Evolutionary conservation across 2,888 invertebrate species (phyloP).

Genomic region (Catocala fraxini): DNA sequence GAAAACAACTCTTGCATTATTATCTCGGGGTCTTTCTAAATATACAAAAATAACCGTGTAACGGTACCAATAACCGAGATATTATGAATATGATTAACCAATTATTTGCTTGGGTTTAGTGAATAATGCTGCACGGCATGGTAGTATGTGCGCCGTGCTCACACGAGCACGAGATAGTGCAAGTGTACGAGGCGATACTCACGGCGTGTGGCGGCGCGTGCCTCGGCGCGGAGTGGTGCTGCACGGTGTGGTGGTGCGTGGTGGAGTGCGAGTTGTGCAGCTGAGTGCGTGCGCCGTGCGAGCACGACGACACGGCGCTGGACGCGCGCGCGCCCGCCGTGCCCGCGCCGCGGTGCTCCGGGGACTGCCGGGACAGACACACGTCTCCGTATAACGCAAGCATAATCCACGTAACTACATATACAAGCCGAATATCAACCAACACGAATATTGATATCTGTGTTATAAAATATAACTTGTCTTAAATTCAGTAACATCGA

Average conservation of each 20-base stretch:
- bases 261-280: conserved; percentile 46
- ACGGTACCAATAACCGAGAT: too few relatives aligned
- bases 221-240: conserved; percentile 15
- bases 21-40: too few relatives aligned
- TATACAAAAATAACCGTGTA: too few relatives aligned
- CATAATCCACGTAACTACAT: too few relatives aligned
- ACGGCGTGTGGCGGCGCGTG: conserved; percentile 2
- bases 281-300: conserved; percentile 71
- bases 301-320: conserved; percentile 70
- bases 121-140: conserved; percentile 25
- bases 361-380: conserved; percentile 60
- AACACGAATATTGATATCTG: too few relatives aligned
- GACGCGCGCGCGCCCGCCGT: conserved; percentile 54
- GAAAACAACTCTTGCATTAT: too few relatives aligned
- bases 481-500: too few relatives aligned
- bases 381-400: too few relatives aligned
- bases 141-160: conserved; percentile 64
- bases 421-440: too few relatives aligned
- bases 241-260: conserved; percentile 26
- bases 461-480: too few relatives aligned
- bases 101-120: too few relatives aligned
- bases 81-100: too few relatives aligned
- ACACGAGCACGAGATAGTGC: conserved; percentile 56
- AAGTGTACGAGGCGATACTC: background rate
- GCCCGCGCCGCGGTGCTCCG: conserved; percentile 70